A percentile compares a stretch with the other conserved stretches of the same genome.
Evolutionary conservation across 92 coral and sea anemone species (phyloP).

Genomic region (Plumapathes pennacea): DNA sequence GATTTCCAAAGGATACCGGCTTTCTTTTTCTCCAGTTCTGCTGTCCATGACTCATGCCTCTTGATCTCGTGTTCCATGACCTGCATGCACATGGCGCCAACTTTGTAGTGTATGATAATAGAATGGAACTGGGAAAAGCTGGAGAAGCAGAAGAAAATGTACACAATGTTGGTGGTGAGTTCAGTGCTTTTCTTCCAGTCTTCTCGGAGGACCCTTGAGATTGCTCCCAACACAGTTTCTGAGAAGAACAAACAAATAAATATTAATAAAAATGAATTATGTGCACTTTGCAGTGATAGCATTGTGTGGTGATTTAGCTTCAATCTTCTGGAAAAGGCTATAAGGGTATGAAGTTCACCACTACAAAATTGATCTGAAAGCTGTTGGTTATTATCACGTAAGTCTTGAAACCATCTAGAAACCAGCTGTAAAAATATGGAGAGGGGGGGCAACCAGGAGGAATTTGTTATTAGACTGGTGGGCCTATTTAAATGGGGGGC

Average conservation of each 20-base stretch:
- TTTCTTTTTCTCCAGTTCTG: conserved; percentile 90
- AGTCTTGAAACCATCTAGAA: too few relatives aligned
- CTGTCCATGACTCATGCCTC: conserved; percentile 87
- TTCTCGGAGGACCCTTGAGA: conserved; percentile 88
- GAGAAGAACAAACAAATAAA: neutral
- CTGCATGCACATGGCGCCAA: conserved; percentile 96
- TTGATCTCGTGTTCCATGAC: conserved; percentile 88
- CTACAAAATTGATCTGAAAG: too few relatives aligned
- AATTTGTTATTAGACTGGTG: too few relatives aligned
- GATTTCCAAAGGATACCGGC: conserved; percentile 78
- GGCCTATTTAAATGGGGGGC: too few relatives aligned
- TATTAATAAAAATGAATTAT: neutral
- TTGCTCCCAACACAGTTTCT: conserved; percentile 96
- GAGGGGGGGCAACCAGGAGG: too few relatives aligned
- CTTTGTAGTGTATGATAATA: conserved; percentile 88
- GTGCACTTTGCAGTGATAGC: neutral
- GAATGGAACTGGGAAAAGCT: conserved; percentile 95
- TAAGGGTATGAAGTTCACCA: too few relatives aligned
- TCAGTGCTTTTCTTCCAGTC: conserved; percentile 98
- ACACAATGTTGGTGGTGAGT: conserved; percentile 93
- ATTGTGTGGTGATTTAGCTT: neutral
- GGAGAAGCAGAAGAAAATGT: conserved; percentile 95
- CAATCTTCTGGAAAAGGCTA: too few relatives aligned
- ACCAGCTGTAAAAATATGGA: too few relatives aligned
- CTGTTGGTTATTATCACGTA: too few relatives aligned